These are phyloP conservation scores for Chitala chitala DNA, from an alignment of 2,113 vertebrate genomes.

Conservation along the genomic window DNA sequence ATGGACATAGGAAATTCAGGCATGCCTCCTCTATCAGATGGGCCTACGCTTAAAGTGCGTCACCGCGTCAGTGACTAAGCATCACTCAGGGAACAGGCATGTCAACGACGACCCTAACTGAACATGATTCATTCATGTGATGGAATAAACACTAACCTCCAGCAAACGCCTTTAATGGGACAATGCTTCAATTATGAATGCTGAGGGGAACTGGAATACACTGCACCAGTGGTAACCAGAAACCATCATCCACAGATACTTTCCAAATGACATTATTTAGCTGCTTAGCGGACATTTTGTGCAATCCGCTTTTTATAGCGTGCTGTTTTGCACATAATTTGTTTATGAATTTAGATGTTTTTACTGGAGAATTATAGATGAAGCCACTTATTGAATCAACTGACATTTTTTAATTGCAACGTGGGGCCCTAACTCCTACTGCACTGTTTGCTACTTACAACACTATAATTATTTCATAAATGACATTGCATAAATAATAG, in stretches of 20 bases:
- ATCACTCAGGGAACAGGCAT: background rate
- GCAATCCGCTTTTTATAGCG: background rate
- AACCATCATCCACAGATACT: background rate
- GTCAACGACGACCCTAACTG: background rate
- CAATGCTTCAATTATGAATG: background rate
- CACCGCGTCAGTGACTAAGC: background rate
- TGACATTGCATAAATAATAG: no score
- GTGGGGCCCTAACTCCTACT: no score
- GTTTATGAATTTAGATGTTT: no score
- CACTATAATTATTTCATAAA: no score
- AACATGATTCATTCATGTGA: conserved; percentile 8
- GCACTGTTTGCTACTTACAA: no score
- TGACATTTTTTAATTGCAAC: no score
- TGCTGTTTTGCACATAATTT: no score
- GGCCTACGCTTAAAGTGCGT: background rate
- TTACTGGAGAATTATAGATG: no score
- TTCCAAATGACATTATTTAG: background rate
- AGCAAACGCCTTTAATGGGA: background rate
- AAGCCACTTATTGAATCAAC: no score
- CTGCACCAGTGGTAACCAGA: background rate
- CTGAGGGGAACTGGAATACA: no score
- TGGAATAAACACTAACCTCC: background rate
- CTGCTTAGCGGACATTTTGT: no score
- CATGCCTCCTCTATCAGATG: background rate
- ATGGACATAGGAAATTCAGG: background rate